A percentile compares a stretch with the other conserved stretches of the same genome.
These are phyloP conservation scores for Thunnus maccoyii DNA, from an alignment of 2,113 vertebrate species.

Conservation along the genomic window DNA sequence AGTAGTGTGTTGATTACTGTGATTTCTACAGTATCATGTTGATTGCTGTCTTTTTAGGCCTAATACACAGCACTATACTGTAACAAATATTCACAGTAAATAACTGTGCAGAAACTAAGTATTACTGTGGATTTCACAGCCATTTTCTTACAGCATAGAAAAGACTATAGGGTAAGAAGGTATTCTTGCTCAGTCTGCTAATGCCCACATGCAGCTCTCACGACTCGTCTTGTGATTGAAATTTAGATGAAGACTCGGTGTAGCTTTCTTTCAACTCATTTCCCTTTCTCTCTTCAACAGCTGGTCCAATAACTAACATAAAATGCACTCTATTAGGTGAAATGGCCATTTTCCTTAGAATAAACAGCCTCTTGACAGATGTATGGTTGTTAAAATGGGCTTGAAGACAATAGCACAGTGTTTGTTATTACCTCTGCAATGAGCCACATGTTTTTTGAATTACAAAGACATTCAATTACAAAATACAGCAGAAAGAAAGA, in stretches of 20 bases:
- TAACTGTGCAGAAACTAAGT: no score
- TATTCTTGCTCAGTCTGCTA: neutral
- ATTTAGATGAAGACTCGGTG: neutral
- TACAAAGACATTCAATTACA: no score
- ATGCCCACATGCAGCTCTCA: conserved; percentile 1
- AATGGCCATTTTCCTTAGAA: neutral
- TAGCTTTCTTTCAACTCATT: neutral
- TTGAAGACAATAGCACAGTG: no score
- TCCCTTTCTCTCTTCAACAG: neutral
- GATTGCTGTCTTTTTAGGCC: no score
- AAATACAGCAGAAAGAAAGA: no score
- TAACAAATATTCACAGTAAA: no score
- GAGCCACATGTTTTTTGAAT: no score
- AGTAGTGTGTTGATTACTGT: no score
- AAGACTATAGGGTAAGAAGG: neutral
- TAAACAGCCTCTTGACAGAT: conserved; percentile 5
- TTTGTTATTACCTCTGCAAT: no score
- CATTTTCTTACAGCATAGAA: neutral
- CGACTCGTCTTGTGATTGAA: neutral
- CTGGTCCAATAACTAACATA: neutral
- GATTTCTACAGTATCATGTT: no score
- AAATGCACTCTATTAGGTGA: neutral
- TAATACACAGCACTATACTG: no score
- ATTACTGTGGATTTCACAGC: no score
- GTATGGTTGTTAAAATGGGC: neutral